Percentiles rank a stretch among this genome's conserved stretches.
These are phyloP conservation scores for Donacobius atricapilla DNA, from an alignment of 2,113 vertebrate species.

Conservation along the genomic window DNA sequence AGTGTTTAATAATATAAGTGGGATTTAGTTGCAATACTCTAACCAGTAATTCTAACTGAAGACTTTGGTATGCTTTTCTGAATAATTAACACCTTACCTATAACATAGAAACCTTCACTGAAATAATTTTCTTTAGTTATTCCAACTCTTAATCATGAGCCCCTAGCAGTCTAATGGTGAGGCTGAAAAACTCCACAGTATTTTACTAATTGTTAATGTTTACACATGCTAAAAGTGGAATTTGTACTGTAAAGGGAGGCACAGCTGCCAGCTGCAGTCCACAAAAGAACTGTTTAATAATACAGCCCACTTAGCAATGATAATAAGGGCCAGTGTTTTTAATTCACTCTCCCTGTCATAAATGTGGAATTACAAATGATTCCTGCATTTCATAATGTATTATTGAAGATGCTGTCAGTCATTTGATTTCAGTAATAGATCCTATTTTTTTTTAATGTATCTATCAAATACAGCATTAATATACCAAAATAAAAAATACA, in stretches of 20 bases:
- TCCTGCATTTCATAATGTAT: background rate
- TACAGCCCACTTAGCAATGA: background rate
- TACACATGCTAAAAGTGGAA: background rate
- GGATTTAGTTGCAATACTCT: background rate
- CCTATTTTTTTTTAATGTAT: background rate
- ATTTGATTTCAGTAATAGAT: background rate
- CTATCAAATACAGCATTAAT: background rate
- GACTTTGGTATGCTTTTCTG: background rate
- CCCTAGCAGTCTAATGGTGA: background rate
- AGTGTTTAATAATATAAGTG: background rate
- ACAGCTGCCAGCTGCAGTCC: background rate
- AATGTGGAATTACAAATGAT: background rate
- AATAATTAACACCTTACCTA: background rate
- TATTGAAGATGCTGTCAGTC: background rate
- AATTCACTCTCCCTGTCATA: background rate
- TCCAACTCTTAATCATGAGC: background rate
- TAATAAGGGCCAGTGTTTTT: background rate
- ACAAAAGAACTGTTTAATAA: background rate
- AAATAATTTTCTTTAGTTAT: background rate
- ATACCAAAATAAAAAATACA: background rate
- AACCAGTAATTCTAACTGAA: background rate
- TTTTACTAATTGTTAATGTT: conserved; percentile 2
- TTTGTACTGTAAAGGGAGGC: background rate
- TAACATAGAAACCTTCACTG: background rate
- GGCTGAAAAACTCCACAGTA: background rate